Base-by-base conservation (phyloP, 2,113 vertebrate species). In the Proterorhinus semilunaris region DNA sequence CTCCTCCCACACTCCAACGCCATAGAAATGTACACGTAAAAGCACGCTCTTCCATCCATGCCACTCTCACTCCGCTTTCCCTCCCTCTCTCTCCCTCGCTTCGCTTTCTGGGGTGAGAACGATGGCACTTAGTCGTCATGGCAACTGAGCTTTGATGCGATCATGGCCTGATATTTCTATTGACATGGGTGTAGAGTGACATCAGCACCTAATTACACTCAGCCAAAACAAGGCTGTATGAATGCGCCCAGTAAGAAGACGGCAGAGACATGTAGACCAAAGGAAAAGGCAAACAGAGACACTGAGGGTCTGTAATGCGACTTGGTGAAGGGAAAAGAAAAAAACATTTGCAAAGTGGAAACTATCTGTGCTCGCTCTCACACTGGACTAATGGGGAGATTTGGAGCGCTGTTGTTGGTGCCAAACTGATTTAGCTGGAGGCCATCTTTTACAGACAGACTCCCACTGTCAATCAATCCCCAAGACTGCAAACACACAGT, bases 111-210 rank as follows among this genome's bases (percentile, higher is more conserved):
- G 87, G 86, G 84, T 86, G 90, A 92, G 84, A 92, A 86, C 2
- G 83, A 87, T 90, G 86, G 89, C 87, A 92, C 88, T 93, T 89
- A 88, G 90, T 93, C 81, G 76, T 90, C 88, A 92, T 92, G 83
- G 90, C 87, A 90, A 92, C 91, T 74, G 83, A 1, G 57, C 91
- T 91, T 92, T 91, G 90, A 92, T 91, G 87, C 79, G 86, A 91
- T 91, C 87, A 80, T 80, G 87, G 86, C 75, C 83, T 80, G 87
- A 91, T 89, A 88, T 85, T 90, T 68, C 86, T 82, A 87, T 87
- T 90, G 88, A 90, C 87, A 90, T 89, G 82, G 83, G 84, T 80
- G 74, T 76, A 64, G 84, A 82, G 72, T 89, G 89, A 91, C 91
- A 92, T 92, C 88, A 91, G 68, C 68, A 78, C 65, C 87, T 87